Base-by-base conservation (phyloP, 1,140 invertebrate genomes). In the Temnothorax curvispinosus region DNA sequence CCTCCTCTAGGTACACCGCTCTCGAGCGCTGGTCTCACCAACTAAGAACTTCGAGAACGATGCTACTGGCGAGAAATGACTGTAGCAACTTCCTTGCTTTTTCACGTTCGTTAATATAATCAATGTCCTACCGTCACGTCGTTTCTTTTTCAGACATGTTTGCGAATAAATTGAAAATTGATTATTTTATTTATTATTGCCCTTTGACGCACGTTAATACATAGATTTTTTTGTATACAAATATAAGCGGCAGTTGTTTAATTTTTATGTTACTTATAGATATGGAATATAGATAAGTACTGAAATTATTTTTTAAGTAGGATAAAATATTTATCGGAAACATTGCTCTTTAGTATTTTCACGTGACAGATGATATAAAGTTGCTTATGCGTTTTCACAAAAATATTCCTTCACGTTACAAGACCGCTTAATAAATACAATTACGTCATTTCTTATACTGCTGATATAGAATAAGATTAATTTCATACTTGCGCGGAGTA, bases 21-120 rank as follows among this genome's bases (percentile, higher is more conserved):
- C 74, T 81, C 52, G 52, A 62, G 38, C 44, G 50, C 44, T 47
- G 32, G 38, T 64, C 58, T 85, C 74, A 50, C 47, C n/a, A 65
- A 85, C 47, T 27, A 60, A 84, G 41, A 75, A 74, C 69, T 75
- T 44, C 2, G 11, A 84, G 80, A 84, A 84, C 27, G 67, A 82
- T 21, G 18, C 41, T 72, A 47, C 41, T 13, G 27, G 54, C 69
- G 41, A 56, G 56, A 75, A 84, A 82, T 74, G n/a, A 18, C 21
- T 15, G 9, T 44, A 35, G 67, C 7, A 18, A 71, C 54, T 74
- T 84, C 41, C 80, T 60, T 60, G n/a, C 69, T 84, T 27, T 69
- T 80, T 18, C 56, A 60, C 4, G n/a, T 60, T 62, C 41, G 50
- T n/a, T n/a, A n/a, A n/a, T n/a, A 32, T 60, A 82, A 47, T 58